Base-by-base conservation (phyloP, 1,140 invertebrate genomes). In the Triops cancriformis region DNA sequence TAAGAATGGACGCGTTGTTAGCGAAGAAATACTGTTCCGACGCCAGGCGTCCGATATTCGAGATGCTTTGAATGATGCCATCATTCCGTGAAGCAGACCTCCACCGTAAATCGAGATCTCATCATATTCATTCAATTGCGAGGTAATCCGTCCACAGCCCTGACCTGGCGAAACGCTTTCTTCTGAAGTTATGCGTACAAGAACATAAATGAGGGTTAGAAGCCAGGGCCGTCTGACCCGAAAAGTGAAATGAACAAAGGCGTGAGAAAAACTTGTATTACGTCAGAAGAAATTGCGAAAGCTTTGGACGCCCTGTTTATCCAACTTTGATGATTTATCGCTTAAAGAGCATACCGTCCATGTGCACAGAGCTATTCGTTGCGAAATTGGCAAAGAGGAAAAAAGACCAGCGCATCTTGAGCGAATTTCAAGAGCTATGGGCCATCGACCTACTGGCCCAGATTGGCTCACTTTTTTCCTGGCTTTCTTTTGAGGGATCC, bases 371-470 rank as follows among this genome's bases (percentile, higher is more conserved):
- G 31, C 31, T 37, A 37, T 23, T 12, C 10, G 23, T 64, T 64
- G 51, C 51, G 51, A 64, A 23, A 64, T 64, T 64, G 14, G 51
- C 51, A 6, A 64, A 64, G 23, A 6, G 9, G 51, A 23, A 64
- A 64, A 23, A 64, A 23, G 10, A 64, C 14, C 5, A 64, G 51
- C 6, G 14, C 51, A 14, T 64, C 51, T 64, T 64, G n/a, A 64
- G 14, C 51, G 51, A 64, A 64, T n/a, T 64, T 64, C 51, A 64
- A 64, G 51, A 64, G 51, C 51, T 64, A 64, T 14, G n/a, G 51
- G 51, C 51, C 51, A 64, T n/a, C 51, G 51, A 64, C 51, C 51
- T 64, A 64, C 51, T 64, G 51, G 18, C 51, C 51, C 51, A 64
- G 51, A 64, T 64, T 64, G 14, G 18, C 18, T 64, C 23, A n/a